Conservation (phyloP, 2,888 invertebrate species). For the Drosophila incognita region DNA sequence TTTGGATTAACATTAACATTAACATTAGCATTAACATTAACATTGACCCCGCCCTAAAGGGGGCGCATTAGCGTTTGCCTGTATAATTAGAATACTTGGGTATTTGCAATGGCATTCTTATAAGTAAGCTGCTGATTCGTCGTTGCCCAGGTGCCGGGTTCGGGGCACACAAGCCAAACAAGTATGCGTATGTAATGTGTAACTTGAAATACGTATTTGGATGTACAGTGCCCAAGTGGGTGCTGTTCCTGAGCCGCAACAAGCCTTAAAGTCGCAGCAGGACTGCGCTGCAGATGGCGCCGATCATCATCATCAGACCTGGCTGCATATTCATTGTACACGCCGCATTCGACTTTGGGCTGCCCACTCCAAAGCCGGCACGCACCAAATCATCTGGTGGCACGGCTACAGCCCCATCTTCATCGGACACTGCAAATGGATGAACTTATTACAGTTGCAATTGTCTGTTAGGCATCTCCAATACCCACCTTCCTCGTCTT, state of each 20-base stretch:
- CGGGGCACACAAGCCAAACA: constrained; percentile 32
- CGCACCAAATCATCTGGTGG: constrained; percentile 74
- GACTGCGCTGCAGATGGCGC: constrained; percentile 18
- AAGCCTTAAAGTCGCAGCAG: constrained; percentile 52
- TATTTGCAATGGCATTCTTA: constrained; percentile 54
- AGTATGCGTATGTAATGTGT: constrained; percentile 2
- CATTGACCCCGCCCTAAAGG: constrained; percentile 56
- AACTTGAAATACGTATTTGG: constrained; percentile 43
- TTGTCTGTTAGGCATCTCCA: not conserved
- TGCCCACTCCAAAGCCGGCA: constrained; percentile 65
- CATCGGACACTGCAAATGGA: constrained; percentile 26
- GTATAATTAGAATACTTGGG: constrained; percentile 78
- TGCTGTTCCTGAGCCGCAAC: not conserved
- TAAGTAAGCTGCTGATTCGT: constrained; percentile 30
- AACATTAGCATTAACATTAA: constrained; percentile 56
- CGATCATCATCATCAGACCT: constrained; percentile 9
- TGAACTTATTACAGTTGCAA: too few relatives aligned
- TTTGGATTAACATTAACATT: constrained; percentile 47
- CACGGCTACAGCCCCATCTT: constrained; percentile 38
- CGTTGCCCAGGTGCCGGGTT: constrained; percentile 31
- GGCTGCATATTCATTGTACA: constrained; percentile 5
- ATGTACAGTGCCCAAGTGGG: constrained; percentile 32
- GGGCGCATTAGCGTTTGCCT: constrained; percentile 68
- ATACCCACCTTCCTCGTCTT: constrained; percentile 64
- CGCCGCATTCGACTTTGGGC: constrained; percentile 7